Evolutionary conservation across 92 coral and sea anemone species (phyloP), one percentile per base, ranked within the genome.

Genomic region (Umimayanthus chanpuru): DNA sequence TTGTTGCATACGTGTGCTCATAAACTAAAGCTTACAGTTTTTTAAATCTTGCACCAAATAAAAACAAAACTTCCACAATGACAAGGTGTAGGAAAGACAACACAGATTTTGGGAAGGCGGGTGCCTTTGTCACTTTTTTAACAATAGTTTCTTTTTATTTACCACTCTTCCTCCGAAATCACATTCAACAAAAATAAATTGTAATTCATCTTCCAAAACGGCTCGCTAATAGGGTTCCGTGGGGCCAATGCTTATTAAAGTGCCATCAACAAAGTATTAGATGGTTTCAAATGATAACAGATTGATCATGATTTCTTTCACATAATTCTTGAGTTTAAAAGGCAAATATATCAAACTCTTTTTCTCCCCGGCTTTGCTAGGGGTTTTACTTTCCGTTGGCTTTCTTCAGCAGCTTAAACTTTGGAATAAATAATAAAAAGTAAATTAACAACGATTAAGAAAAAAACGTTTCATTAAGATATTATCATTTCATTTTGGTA

Each of bases 271-370:
- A 49, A 71, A 39, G 71, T 44, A 83, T 70, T 26, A 83, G 87
- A 71, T 83, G 38, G 14, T 70, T 70, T 44, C 28, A 83, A 41
- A 83, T 30, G 87, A 83, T 83, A 83, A 71, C 87, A 71, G 55
- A 70, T 70, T 50, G 74, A 44, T 83, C 20, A 82, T 71, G 6
- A 68, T 26, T 39, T 25, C 8, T 68, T 44, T 70, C 64, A 71
- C 28, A 41, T 83, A 47, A 16, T n/a, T 73, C 67, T 40, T 44
- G 87, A 30, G 77, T 73, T 82, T n/a, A 70, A 82, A 82, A 67
- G 39, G 82, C 6, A 30, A 79, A 28, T 18, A 79, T 10, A 49
- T 16, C 25, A 61, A 61, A 18, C 15, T 61, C 68, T 20, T 10
- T 20, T 78, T 78, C 64, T 78, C 64, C 21, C 25, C 11, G 29